A percentile compares a stretch with the other conserved stretches of the same genome.
phyloP scores from a whole-genome alignment of 2,797 vertebrate species.

The Huso huso region DNA sequence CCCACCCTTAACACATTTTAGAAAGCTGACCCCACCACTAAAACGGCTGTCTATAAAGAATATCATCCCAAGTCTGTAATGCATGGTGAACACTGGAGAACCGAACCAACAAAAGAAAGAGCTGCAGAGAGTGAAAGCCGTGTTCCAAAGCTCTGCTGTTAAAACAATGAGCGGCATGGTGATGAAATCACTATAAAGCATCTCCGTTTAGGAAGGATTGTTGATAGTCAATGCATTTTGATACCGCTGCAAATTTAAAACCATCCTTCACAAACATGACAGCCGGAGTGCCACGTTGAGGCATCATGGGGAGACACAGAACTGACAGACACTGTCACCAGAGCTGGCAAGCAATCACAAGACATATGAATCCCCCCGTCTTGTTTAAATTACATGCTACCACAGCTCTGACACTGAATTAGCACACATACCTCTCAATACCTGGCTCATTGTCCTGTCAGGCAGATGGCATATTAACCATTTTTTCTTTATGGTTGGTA shows the following conservation, averaged over 20 bases:
- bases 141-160: not conserved
- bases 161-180: conserved; percentile 2
- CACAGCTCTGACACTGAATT: conserved; percentile 4
- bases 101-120: not conserved
- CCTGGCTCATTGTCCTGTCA: no score
- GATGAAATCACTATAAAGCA: conserved; percentile 10
- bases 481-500: no score
- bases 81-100: conserved; percentile 2
- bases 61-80: no score
- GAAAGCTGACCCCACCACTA: no score
- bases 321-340: conserved; percentile 1
- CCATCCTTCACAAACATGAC: not conserved
- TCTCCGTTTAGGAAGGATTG: not conserved
- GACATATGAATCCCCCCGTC: not conserved
- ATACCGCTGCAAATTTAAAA: not conserved
- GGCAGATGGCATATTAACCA: no score
- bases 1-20: no score
- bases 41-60: no score
- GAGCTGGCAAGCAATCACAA: not conserved
- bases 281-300: not conserved
- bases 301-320: not conserved
- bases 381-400: not conserved
- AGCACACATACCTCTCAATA: no score
- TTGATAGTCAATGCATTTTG: not conserved
- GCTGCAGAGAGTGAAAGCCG: not conserved